Evolutionary conservation across 1,140 invertebrate genomes (phyloP).

Genomic region (Agrilus planipennis): DNA sequence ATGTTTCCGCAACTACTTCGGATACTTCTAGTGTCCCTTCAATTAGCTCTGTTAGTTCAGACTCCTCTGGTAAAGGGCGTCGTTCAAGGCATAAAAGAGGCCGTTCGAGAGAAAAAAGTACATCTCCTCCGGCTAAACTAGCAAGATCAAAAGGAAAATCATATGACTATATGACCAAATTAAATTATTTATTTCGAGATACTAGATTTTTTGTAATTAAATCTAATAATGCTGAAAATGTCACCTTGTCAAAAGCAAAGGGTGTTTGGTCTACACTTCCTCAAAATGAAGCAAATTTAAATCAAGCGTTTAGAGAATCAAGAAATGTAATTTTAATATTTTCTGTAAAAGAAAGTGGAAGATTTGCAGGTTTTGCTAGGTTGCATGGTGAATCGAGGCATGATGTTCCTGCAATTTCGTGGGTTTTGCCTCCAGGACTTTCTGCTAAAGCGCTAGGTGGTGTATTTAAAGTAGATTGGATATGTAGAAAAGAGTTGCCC

Average conservation of each 20-base stretch:
- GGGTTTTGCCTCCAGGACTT: constrained; percentile 91
- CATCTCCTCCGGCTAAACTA: constrained; percentile 38
- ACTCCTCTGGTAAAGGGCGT: constrained; percentile 41
- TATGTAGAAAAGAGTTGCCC: constrained; percentile 86
- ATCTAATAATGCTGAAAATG: constrained; percentile 95
- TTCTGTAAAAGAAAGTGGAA: constrained; percentile 95
- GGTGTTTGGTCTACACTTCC: constrained; percentile 96
- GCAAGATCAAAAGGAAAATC: constrained; percentile 46
- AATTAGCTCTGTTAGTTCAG: constrained; percentile 59
- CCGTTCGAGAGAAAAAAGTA: constrained; percentile 38
- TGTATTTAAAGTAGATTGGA: constrained; percentile 94
- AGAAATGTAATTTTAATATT: constrained; percentile 93
- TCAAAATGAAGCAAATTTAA: constrained; percentile 92
- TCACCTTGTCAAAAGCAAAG: constrained; percentile 86
- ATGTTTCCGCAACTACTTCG: constrained; percentile 60
- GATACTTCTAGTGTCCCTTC: constrained; percentile 55
- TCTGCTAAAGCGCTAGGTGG: constrained; percentile 86
- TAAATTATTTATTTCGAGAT: constrained; percentile 91
- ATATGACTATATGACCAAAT: constrained; percentile 75
- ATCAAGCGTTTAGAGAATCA: constrained; percentile 84
- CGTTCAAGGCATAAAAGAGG: constrained; percentile 39
- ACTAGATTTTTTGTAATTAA: constrained; percentile 95
- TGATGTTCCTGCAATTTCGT: constrained; percentile 79
- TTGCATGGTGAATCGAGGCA: constrained; percentile 76
- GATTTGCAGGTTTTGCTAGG: constrained; percentile 85